Evolutionary conservation across 2,888 invertebrate genomes (phyloP), one percentile per base, ranked within the genome.

Genomic region (Autographa gamma): DNA sequence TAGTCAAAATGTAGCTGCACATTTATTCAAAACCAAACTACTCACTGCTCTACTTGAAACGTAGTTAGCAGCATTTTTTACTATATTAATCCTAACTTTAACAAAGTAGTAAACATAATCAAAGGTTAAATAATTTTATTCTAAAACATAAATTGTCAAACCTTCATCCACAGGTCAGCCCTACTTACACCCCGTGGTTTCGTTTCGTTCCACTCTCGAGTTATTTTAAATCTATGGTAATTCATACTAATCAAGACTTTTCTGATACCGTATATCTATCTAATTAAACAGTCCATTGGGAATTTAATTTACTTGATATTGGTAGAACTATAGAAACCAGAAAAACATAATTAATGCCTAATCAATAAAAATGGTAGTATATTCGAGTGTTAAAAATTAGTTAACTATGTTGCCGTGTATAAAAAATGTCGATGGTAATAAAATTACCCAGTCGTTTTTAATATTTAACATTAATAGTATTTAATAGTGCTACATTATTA

Each of bases 181-280:
- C 84, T 82, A 65, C 31, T 14, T 41, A 71, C 68, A 73, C 73
- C 80, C 80, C 66, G 72, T 63, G 59, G 77, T 69, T 77, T 69
- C 71, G 75, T 69, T 66, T 74, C 77, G 79, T 76, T 81, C 85
- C 81, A 83, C 76, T 80, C 73, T 76, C 71, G 61, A 83, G 78
- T 81, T 79, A 79, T 85, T 76, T 78, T 79, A 74, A 82, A 85
- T 84, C 80, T 86, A 80, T 79, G 81, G 73, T 83, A 80, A 79
- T 81, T 67, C 71, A 73, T 72, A 83, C 73, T 82, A 77, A 82
- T 84, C 75, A 74, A 78, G 70, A 66, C 68, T 64, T 71, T 79
- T 73, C 66, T 75, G 71, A 80, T 74, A 85, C 70, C 84, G 75
- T 74, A 66, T 71, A 69, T 74, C 74, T 68, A 71, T 63, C 75